phyloP scores from a whole-genome alignment of 2,113 vertebrate genomes.

The Microtus pennsylvanicus region DNA sequence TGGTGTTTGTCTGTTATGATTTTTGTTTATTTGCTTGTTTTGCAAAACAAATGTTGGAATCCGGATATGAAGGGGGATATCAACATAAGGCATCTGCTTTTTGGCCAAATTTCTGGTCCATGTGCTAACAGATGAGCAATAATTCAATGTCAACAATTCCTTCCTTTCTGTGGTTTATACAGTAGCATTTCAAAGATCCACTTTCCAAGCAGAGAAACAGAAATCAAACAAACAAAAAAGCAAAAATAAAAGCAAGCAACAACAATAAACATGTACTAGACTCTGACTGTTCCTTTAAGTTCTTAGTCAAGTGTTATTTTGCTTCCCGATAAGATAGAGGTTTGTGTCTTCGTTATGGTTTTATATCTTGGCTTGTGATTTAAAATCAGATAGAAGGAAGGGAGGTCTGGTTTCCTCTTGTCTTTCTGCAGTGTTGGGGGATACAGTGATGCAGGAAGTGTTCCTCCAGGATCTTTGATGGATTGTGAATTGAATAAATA shows the following conservation, averaged over 20 bases:
- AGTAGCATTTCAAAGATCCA: neutral
- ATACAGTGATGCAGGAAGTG: neutral
- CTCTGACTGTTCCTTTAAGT: neutral
- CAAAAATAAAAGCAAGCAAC: neutral
- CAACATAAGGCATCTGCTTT: neutral
- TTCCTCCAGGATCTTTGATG: neutral
- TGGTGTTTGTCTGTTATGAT: neutral
- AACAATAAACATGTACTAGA: neutral
- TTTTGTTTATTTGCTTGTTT: constrained; percentile 32
- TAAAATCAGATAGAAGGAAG: neutral
- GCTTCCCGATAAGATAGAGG: neutral
- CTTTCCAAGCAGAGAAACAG: neutral
- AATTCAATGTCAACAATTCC: neutral
- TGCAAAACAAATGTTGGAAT: constrained; percentile 3
- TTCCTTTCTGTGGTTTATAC: neutral
- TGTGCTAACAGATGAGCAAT: neutral
- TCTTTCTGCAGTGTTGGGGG: neutral
- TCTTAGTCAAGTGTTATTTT: neutral
- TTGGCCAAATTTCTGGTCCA: neutral
- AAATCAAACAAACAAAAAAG: neutral
- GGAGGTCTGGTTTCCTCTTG: neutral
- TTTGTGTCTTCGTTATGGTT: neutral
- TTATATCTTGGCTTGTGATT: neutral
- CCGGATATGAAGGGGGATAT: neutral
- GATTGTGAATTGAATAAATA: neutral